phyloP scores from a whole-genome alignment of 2,797 vertebrate species.

The Onychomys leucogaster region DNA sequence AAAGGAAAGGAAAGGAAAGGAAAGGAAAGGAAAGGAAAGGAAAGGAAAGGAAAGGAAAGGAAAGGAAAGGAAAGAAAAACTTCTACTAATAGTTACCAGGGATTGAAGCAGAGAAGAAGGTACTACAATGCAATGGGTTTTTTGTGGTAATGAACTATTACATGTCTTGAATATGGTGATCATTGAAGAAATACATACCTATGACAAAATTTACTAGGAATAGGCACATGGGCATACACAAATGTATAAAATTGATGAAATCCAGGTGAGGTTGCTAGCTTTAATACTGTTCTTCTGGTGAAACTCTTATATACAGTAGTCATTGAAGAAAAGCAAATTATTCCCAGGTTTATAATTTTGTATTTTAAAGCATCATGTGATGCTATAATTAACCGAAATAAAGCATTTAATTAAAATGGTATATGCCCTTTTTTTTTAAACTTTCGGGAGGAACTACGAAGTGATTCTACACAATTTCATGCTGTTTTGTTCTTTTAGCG shows the following conservation, averaged over 20 bases:
- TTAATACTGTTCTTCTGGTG: neutral
- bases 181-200: neutral
- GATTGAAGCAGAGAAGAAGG: neutral
- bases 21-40: too few relatives aligned
- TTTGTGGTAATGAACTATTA: neutral
- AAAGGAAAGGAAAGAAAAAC: too few relatives aligned
- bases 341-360: neutral
- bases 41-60: too few relatives aligned
- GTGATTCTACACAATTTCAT: neutral
- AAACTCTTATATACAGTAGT: neutral
- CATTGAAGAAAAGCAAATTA: neutral
- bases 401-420: neutral
- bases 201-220: neutral
- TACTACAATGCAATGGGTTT: neutral
- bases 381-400: neutral
- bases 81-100: neutral
- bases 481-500: neutral
- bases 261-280: neutral
- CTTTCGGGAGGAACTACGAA: neutral
- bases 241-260: neutral
- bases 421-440: neutral
- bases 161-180: fast-evolving
- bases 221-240: neutral
- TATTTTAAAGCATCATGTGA: neutral
- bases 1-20: too few relatives aligned